Evolutionary conservation across 2,888 invertebrate species (phyloP).

Genomic region (Caenorhabditis uteleia): DNA sequence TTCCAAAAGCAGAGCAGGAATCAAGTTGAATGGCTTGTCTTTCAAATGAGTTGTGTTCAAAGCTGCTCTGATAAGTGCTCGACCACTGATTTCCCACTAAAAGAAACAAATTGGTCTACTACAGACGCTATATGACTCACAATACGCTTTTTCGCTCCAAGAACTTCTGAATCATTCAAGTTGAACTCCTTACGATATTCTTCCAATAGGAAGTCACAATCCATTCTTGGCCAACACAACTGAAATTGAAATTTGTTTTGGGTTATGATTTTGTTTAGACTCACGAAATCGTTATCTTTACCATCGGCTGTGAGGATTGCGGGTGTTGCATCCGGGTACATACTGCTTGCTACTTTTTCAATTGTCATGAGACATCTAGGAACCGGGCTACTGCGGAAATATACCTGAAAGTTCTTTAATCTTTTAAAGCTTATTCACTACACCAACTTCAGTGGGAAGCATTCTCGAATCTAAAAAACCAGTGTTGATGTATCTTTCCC

Average conservation of each 20-base stretch:
- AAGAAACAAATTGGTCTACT: neutral
- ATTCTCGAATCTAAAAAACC: constrained; percentile 29
- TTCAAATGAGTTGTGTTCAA: constrained; percentile 4
- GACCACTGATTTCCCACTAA: constrained; percentile 31
- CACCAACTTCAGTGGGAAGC: constrained; percentile 26
- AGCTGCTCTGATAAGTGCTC: constrained; percentile 15
- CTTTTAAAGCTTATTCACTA: neutral
- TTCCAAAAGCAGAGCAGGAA: constrained; percentile 28
- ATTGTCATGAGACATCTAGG: constrained; percentile 44
- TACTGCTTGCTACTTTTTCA: constrained; percentile 10
- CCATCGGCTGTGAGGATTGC: constrained; percentile 23
- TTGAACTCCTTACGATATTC: constrained; percentile 17
- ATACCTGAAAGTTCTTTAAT: constrained; percentile 22
- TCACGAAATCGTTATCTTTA: constrained; percentile 22
- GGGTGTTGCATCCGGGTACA: constrained; percentile 31
- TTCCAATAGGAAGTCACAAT: constrained; percentile 13
- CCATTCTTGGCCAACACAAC: too few species aligned
- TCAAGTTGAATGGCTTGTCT: constrained; percentile 1
- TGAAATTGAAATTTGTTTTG: too few species aligned
- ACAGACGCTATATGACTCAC: constrained; percentile 3
- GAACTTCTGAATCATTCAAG: constrained; percentile 7
- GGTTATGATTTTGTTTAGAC: neutral
- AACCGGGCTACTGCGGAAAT: constrained; percentile 29
- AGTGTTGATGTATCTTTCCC: constrained; percentile 25
- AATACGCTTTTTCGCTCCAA: constrained; percentile 5